Evolutionary conservation across 2,113 vertebrate species (phyloP).

Genomic region (Aix galericulata): DNA sequence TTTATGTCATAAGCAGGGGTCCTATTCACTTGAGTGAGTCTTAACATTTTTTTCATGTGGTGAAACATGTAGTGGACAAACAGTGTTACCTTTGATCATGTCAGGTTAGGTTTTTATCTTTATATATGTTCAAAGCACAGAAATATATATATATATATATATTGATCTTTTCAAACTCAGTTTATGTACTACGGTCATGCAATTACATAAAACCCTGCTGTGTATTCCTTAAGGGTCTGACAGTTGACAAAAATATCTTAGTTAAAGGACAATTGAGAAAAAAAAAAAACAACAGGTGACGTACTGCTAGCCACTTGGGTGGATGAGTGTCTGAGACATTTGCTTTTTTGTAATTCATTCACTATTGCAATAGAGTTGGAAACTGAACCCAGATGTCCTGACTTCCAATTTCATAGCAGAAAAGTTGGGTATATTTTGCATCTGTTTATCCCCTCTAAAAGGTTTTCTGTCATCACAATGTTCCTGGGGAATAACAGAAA

Average conservation of each 20-base stretch:
- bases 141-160: not conserved
- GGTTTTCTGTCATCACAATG: not conserved
- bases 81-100: not conserved
- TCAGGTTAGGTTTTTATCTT: not conserved
- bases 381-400: conserved; percentile 3
- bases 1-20: not conserved
- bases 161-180: not conserved
- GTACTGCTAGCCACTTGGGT: not conserved
- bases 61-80: not conserved
- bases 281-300: not conserved
- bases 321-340: not conserved
- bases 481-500: not conserved
- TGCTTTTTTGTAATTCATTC: not conserved
- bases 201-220: not conserved
- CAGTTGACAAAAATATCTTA: not conserved
- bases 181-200: not conserved
- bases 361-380: not conserved
- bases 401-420: not conserved
- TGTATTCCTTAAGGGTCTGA: not conserved
- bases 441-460: not conserved
- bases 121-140: not conserved
- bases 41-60: not conserved
- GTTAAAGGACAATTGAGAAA: not conserved
- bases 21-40: not conserved
- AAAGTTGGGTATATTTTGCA: not conserved